Percentiles rank a stretch among this genome's conserved stretches.
Conservation (phyloP, 2,113 vertebrate genomes). For the Carassius gibelio region DNA sequence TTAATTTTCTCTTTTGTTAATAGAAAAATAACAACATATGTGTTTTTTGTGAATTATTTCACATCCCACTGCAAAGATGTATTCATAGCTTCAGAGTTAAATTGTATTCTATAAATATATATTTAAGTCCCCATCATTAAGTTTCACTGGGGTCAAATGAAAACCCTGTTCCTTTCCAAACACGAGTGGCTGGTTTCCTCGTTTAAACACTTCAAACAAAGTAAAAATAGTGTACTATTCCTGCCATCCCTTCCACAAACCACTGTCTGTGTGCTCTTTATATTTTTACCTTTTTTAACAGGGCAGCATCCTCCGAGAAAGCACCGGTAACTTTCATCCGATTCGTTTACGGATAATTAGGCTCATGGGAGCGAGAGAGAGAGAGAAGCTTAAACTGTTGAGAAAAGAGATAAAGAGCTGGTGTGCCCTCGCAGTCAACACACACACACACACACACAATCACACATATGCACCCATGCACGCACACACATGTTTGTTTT, state of each 20-base stretch:
- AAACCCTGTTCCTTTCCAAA: not conserved
- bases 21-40: no score
- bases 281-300: constrained; percentile 58
- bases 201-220: not conserved
- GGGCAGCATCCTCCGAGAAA: constrained; percentile 62
- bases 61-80: not conserved
- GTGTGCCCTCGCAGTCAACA: not conserved
- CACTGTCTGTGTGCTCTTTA: constrained; percentile 14
- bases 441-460: not conserved
- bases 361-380: constrained; percentile 57
- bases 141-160: not conserved
- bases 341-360: constrained; percentile 72
- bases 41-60: no score
- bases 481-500: not conserved
- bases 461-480: no score
- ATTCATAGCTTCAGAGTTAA: not conserved
- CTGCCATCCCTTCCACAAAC: not conserved
- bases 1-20: no score
- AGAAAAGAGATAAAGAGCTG: not conserved
- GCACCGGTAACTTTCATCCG: constrained; percentile 70
- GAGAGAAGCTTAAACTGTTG: constrained; percentile 36
- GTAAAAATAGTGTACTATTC: not conserved
- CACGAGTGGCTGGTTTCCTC: not conserved
- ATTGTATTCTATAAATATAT: not conserved
- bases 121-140: no score